Percentiles rank a stretch among this genome's conserved stretches.
Evolutionary conservation across 1,140 invertebrate genomes (phyloP).

Genomic region (Calephelis nemesis): DNA sequence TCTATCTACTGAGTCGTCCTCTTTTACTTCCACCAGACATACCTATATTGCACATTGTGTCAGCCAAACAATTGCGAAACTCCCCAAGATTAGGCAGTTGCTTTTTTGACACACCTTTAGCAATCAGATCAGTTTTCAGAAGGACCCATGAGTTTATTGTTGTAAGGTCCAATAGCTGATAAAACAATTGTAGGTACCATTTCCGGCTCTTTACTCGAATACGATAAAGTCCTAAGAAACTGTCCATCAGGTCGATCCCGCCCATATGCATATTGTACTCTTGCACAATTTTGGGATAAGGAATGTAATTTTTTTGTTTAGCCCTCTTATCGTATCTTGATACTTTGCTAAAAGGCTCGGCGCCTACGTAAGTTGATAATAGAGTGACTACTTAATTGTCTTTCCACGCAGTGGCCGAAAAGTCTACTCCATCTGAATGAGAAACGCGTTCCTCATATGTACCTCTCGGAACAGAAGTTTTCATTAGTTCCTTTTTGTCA

Average conservation of each 20-base stretch:
- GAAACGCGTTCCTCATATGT: constrained; percentile 38
- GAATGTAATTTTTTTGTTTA: constrained; percentile 38
- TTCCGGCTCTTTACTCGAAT: constrained; percentile 40
- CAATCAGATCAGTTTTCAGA: constrained; percentile 39
- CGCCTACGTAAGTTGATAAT: constrained; percentile 41
- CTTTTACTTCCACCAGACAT: constrained; percentile 31
- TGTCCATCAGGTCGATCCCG: constrained; percentile 55
- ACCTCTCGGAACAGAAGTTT: constrained; percentile 37
- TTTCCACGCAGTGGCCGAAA: constrained; percentile 40
- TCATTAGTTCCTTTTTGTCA: constrained; percentile 35
- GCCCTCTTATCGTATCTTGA: constrained; percentile 36
- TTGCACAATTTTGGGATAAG: constrained; percentile 40
- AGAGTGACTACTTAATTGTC: constrained; percentile 45
- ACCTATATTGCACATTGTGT: constrained; percentile 44
- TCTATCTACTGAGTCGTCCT: constrained; percentile 30
- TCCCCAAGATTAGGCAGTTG: constrained; percentile 43
- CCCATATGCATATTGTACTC: constrained; percentile 47
- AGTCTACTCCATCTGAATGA: constrained; percentile 37
- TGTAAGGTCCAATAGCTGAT: constrained; percentile 37
- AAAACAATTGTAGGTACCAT: constrained; percentile 41
- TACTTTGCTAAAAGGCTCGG: constrained; percentile 34
- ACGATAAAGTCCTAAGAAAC: constrained; percentile 51
- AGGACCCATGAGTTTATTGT: constrained; percentile 39
- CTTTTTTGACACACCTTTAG: constrained; percentile 36
- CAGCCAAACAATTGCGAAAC: constrained; percentile 45